These are phyloP conservation scores for Huso huso DNA, from an alignment of 2,797 vertebrate genomes.

Conservation along the genomic window DNA sequence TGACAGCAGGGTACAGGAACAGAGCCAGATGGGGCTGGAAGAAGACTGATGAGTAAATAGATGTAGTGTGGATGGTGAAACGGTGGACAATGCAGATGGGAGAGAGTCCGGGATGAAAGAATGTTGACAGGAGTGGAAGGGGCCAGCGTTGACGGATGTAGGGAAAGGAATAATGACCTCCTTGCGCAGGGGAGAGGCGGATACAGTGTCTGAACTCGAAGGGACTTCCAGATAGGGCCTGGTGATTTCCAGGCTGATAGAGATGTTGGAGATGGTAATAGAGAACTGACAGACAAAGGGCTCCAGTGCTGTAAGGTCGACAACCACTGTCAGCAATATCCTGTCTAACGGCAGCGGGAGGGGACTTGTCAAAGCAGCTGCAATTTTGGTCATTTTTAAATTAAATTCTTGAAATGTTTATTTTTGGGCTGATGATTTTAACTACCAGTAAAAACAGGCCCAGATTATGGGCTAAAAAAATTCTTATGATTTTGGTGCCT, in stretches of 20 bases:
- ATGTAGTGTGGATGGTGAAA: not conserved
- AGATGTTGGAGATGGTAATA: not conserved
- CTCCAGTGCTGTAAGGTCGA: not conserved
- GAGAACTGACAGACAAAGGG: conserved; percentile 1
- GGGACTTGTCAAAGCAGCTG: not conserved
- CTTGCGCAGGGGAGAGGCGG: not conserved
- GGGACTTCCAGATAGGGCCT: not conserved
- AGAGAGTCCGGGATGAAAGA: not conserved
- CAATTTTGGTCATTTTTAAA: not conserved
- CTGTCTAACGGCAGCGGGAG: not conserved
- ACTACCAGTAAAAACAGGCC: too few species aligned
- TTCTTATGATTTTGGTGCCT: too few species aligned
- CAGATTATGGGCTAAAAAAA: too few species aligned
- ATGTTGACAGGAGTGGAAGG: not conserved
- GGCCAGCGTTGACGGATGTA: not conserved
- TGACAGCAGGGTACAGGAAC: not conserved
- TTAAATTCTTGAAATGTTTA: too few species aligned
- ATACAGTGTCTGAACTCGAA: not conserved
- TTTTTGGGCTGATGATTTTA: too few species aligned
- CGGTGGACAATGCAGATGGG: not conserved
- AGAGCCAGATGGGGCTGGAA: not conserved
- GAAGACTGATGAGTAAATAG: not conserved
- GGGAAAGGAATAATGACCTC: not conserved
- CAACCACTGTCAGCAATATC: not conserved
- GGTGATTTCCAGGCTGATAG: not conserved